These are phyloP conservation scores for Abscondita cerata DNA, from an alignment of 2,888 invertebrate genomes.

Conservation along the genomic window DNA sequence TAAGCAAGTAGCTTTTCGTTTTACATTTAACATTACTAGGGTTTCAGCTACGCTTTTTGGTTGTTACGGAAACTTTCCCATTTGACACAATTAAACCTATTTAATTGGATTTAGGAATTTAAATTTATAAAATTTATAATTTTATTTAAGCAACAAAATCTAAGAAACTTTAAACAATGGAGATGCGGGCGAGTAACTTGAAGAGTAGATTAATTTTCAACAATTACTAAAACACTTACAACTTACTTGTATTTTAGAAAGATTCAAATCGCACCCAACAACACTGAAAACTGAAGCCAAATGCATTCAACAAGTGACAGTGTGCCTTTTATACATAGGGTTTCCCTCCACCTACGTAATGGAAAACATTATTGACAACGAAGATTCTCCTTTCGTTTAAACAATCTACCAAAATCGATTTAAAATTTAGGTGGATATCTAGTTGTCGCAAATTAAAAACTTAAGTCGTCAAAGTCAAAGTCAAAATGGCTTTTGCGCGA, in stretches of 20 bases:
- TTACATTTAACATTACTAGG: slow-evolving; percentile 22
- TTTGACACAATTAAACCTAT: not conserved
- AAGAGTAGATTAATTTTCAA: not conserved
- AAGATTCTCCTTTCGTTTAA: not conserved
- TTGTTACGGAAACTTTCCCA: not conserved
- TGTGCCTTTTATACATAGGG: slow-evolving; percentile 57
- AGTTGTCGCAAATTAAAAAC: slow-evolving; percentile 8
- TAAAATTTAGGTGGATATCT: slow-evolving; percentile 8
- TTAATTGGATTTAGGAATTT: not conserved
- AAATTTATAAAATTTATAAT: not conserved
- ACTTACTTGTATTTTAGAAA: slow-evolving; percentile 23
- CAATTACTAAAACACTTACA: not conserved
- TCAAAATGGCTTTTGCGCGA: slow-evolving; percentile 48
- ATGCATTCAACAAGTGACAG: slow-evolving; percentile 59
- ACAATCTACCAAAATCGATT: not conserved
- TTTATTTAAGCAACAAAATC: not conserved
- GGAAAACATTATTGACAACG: slow-evolving; percentile 37
- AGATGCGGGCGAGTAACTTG: no score
- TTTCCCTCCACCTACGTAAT: slow-evolving; percentile 46
- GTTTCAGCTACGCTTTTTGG: slow-evolving; percentile 22
- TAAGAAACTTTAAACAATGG: not conserved
- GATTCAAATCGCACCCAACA: slow-evolving; percentile 12
- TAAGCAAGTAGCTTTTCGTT: slow-evolving; percentile 15
- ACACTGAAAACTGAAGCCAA: slow-evolving; percentile 52
- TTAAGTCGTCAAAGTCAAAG: slow-evolving; percentile 26